Base-by-base conservation (phyloP, 2,888 invertebrate species). In the Dicycla oo region DNA sequence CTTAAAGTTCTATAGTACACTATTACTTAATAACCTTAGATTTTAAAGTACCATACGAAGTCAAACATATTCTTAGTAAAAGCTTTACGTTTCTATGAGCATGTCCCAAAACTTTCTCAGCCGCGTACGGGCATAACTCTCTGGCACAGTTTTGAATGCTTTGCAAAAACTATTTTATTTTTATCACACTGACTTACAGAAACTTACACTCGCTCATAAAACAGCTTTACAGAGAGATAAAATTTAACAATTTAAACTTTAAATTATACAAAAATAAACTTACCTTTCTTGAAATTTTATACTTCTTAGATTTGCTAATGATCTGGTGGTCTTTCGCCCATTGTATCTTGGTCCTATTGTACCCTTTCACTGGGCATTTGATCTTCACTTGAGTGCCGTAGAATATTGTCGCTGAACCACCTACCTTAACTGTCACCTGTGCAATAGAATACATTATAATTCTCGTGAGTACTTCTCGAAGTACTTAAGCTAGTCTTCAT, bases 361-460 rank as follows among this genome's bases (percentile, higher is more conserved):
- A 97, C 2, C 98, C 97, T 90, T 98, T 98, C 34, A 98, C 98
- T 0, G 99, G 99, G 90, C 99, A 99, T 90, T 99, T 98, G 84
- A 99, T 98, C 94, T 99, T 99, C 74, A 99, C 97, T 88, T 98
- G 98, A 0, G 99, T 98, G 13, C 99, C 99, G 87, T 98, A 97
- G 95, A 98, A 99, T 62, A 99, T 97, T 1, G 98, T 98, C 0
- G 99, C 99, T 1, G 97, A 97, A 0, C 99, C 99, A 0, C 99
- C 99, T 0, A 99, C 98, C 93, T 98, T 98, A 0, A 99, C 96
- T 1, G 98, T 97, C 20, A 98, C 97, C 93, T 97, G 54, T 20
- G 34, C 8, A 40, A 74, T 4, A 53, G 15, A 6, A 68, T 51
- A 18, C 3, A 13, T 30, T 30, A 43, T 1, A 67, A 20, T 68